Percentiles rank a stretch among this genome's conserved stretches.
Conservation (phyloP, 1,140 invertebrate genomes). For the Zaprionus kolodkinae region DNA sequence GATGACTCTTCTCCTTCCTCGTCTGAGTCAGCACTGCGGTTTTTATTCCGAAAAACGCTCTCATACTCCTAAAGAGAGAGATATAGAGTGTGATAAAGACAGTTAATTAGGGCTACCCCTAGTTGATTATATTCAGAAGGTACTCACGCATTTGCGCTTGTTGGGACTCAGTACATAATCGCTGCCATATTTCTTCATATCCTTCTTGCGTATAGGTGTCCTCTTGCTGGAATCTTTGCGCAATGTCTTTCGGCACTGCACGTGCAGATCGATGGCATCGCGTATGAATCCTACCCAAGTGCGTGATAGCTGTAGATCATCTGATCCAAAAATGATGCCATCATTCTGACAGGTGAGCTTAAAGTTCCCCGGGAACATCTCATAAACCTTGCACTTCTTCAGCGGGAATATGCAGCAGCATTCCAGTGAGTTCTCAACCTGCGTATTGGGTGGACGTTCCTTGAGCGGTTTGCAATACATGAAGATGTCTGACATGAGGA, state of each 20-base stretch:
- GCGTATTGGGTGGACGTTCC: constrained; percentile 69
- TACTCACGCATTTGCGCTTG: constrained; percentile 80
- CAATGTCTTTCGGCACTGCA: constrained; percentile 86
- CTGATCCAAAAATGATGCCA: constrained; percentile 86
- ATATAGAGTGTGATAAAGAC: background rate
- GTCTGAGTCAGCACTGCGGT: constrained; percentile 69
- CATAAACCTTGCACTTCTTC: constrained; percentile 87
- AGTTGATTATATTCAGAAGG: constrained; percentile 16
- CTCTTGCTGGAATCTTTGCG: constrained; percentile 87
- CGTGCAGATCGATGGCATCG: constrained; percentile 86
- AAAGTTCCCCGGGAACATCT: constrained; percentile 86
- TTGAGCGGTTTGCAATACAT: constrained; percentile 85
- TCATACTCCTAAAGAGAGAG: constrained; percentile 58
- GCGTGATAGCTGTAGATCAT: constrained; percentile 85
- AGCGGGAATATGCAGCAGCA: constrained; percentile 87
- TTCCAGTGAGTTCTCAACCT: constrained; percentile 85
- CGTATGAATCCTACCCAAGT: constrained; percentile 86
- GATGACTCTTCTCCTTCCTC: constrained; percentile 54
- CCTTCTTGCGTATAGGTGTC: constrained; percentile 85
- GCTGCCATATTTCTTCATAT: constrained; percentile 84
- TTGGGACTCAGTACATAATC: constrained; percentile 79
- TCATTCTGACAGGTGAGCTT: constrained; percentile 86
- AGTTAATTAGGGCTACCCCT: background rate
- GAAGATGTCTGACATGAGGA: constrained; percentile 86
- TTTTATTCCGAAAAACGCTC: constrained; percentile 61